A percentile compares a stretch with the other conserved stretches of the same genome.
phyloP scores from a whole-genome alignment of 2,888 invertebrate genomes.

The Ceriagrion tenellum region DNA sequence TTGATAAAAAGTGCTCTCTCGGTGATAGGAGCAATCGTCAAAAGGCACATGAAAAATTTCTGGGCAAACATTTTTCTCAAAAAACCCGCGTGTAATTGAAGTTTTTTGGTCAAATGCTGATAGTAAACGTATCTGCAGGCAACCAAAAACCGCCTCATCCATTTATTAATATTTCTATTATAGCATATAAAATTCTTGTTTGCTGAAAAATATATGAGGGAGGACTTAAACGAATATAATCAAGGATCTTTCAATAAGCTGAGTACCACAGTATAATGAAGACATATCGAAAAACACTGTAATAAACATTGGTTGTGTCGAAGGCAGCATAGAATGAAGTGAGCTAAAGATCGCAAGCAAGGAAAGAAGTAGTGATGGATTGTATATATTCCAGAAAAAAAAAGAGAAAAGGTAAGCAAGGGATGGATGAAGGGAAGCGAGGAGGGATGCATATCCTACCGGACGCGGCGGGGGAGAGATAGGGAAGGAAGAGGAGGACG shows the following conservation, averaged over 20 bases:
- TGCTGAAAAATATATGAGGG: background rate
- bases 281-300: background rate
- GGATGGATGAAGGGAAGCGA: background rate
- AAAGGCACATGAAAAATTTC: no score
- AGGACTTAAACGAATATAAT: background rate
- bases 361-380: slow-evolving; percentile 22
- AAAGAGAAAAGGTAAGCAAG: background rate
- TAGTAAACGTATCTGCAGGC: background rate
- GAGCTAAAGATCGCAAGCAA: background rate
- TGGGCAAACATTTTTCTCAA: no score
- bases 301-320: background rate
- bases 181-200: background rate
- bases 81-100: no score
- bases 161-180: background rate
- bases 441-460: slow-evolving; percentile 26
- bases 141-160: background rate
- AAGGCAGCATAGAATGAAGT: background rate
- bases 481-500: background rate
- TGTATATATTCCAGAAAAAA: slow-evolving; percentile 5
- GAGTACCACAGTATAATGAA: background rate
- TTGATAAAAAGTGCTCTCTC: no score
- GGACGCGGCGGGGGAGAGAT: background rate
- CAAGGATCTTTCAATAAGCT: background rate
- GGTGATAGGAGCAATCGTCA: no score
- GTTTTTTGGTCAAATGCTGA: no score